Evolutionary conservation across 2,797 vertebrate genomes (phyloP), one percentile per base, ranked within the genome.

Genomic region (Poliocrania exsul): DNA sequence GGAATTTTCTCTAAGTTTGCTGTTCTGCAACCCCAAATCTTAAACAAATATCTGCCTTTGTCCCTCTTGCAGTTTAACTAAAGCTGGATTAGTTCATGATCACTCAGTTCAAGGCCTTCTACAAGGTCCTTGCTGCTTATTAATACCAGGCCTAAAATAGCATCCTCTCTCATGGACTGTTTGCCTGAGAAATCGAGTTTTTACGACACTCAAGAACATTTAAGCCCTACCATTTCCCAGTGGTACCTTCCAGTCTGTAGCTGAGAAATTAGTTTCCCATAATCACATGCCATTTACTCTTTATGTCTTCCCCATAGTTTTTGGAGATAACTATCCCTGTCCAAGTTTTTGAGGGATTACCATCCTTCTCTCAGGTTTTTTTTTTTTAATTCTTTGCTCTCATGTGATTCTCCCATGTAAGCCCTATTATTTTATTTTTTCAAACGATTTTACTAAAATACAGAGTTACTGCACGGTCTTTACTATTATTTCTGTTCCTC

Each of bases 151-250:
- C 77, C 73, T 88, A 86, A 93, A 93, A 69, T 31, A 91, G 80
- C 80, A 90, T 79, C 35, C 24, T 71, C 65, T 60, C 54, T 81
- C 91, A 66, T 10, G 50, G 61, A 69, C 88, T 73, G 31, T 91
- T 92, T 94, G 77, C 93, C 81, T 69, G 82, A 91, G 82, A 95
- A 95, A 86, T 53, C 8, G 5, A 88, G 50, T 83, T 92, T 72
- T 82, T 83, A 44, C 0, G 3, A 66, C 56, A 64, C 25, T 92
- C 2, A 1, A 66, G 88, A 94, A 88, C 67, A 85, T 93, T 87
- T 87, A 92, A 94, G 88, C 75, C 54, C 58, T 78, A 47, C 65
- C 50, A 78, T 78, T 83, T 88, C 93, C 82, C 80, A 54, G 58
- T 65, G 69, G 60, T 83, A 74, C 74, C 70, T 90, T 83, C 69